Evolutionary conservation across 2,797 vertebrate genomes (phyloP), one percentile per base, ranked within the genome.

Genomic region (Smutsia gigantea): DNA sequence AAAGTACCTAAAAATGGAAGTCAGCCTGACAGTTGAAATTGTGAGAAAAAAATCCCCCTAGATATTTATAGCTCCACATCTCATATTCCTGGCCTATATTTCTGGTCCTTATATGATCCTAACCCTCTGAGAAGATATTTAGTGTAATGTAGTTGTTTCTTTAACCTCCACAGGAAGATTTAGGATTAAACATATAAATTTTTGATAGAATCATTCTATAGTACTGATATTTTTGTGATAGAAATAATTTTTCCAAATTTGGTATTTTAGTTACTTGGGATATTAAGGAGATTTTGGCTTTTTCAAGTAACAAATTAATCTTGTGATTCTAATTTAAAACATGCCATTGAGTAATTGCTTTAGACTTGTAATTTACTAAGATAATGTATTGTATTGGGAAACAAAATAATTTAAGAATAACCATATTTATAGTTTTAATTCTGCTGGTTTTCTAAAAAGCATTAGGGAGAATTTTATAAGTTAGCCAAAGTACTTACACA

Each of bases 401-500:
- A 78, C 85, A 85, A 90, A 95, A 77, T 46, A 51, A 59, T 90
- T 96, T 78, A 96, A 93, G 27, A 86, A 78, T 88, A n/a, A 78
- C 10, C 11, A 78, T 95, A 96, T 95, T 96, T 96, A 95, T 91
- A 69, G 68, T 81, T 94, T 96, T 93, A 97, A 92, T 95, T 90
- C 59, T 94, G 2, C 39, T 96, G 18, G 29, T 51, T 96, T 96
- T 69, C 88, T 68, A 92, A 93, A 78, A 96, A 75, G 0, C 51
- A 88, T 87, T 81, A 92, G 49, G 49, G 27, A 11, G 61, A n/a
- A 87, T 92, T 49, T 81, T 92, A 5, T 90, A 93, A 90, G 64
- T 86, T 68, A 93, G 13, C 15, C 72, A 94, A 71, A 96, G 10
- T 82, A 39, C 64, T 95, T 88, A 77, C 87, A 89, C 4, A 94